Base-by-base conservation (phyloP, 2,113 vertebrate species). In the Lophotis ruficrista region DNA sequence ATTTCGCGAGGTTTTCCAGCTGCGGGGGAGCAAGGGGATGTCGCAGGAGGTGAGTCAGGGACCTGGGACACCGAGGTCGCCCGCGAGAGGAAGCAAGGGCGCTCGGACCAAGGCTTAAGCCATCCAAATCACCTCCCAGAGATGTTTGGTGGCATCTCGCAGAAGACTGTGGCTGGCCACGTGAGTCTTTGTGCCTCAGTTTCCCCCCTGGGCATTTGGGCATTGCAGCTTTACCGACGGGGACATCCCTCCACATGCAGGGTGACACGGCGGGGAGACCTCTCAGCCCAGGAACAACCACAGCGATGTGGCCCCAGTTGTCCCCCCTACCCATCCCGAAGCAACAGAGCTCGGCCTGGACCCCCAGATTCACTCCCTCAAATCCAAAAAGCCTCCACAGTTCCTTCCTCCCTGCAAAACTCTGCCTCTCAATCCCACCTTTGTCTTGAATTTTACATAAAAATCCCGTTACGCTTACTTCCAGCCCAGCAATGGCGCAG, bases 1-100 rank as follows among this genome's bases (percentile, higher is more conserved):
- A 43, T 91, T 86, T 89, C 5, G 75, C 1, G 73, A 86, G 83
- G 86, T 82, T 92, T 80, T 68, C 79, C 73, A 68, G 65, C 45
- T 1, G 10, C 2, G 2, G 50, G 14, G 66, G 60, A 58, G 25
- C 18, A 31, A 41, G 24, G 64, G 51, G 51, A 75, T 48, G 78
- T n/a, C 7, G 5, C 81, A 37, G 58, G 61, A 60, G 64, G 62
- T 3, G 7, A 65, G 18, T 2, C 2, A 14, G 48, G 41, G 43
- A 33, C 43, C 20, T 24, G n/a, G 62, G 66, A 38, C 33, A 31
- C 51, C 2, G 2, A 3, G 3, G 27, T 17, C 10, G 2, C 37
- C 37, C 1, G 0, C 19, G 38, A 0, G 0, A 81, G 37, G 62
- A 70, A 31, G 16, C 2, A 2, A 47, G 30, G 18, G 19, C 31